Evolutionary conservation across 2,113 vertebrate genomes (phyloP).

Genomic region (Cochlearius cochlearius): DNA sequence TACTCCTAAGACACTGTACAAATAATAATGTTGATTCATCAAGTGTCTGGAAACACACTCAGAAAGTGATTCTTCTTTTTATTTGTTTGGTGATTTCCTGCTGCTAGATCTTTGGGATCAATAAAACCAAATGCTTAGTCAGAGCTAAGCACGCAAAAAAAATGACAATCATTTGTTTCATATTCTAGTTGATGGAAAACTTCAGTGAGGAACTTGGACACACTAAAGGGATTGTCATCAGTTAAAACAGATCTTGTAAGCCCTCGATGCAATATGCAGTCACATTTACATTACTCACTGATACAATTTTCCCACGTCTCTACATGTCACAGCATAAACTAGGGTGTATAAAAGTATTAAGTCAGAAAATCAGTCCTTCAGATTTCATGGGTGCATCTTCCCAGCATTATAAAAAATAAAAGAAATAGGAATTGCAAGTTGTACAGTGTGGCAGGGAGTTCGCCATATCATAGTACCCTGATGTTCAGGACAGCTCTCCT

Average conservation of each 20-base stretch:
- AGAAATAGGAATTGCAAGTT: neutral
- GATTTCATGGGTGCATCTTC: neutral
- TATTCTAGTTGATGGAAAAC: neutral
- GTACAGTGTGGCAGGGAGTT: neutral
- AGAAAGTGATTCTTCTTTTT: constrained; percentile 14
- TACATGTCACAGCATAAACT: neutral
- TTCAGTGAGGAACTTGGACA: neutral
- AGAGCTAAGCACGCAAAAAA: constrained; percentile 3
- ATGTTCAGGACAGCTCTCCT: neutral
- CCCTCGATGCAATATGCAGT: neutral
- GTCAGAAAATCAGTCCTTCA: neutral
- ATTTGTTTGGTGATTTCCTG: constrained; percentile 14
- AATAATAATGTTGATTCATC: constrained; percentile 19
- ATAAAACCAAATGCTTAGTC: constrained; percentile 49
- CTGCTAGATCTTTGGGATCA: neutral
- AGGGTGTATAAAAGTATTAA: neutral
- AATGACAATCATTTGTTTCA: neutral
- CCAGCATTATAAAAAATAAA: neutral
- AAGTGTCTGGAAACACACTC: neutral
- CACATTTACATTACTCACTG: neutral
- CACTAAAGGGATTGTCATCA: neutral
- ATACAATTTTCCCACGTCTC: neutral
- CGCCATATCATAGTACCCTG: rapidly evolving
- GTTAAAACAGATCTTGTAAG: neutral
- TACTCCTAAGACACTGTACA: neutral